Evolutionary conservation across 2,888 invertebrate genomes (phyloP).

Genomic region (Spialia ferax): DNA sequence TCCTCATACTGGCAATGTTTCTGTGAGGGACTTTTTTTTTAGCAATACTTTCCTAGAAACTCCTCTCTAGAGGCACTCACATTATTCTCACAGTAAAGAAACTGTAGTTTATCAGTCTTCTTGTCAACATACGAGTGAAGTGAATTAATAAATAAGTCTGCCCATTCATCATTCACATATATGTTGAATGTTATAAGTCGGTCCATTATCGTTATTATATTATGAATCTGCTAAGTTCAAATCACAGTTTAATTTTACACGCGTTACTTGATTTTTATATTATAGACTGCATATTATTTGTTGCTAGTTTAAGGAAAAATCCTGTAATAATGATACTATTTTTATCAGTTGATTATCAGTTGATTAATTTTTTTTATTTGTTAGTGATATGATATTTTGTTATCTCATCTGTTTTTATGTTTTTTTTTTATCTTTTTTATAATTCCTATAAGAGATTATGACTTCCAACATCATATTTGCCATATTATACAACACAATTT

Average conservation of each 20-base stretch:
- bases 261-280: constrained; percentile 12
- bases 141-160: background rate
- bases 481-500: constrained; percentile 29
- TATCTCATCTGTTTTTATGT: constrained; percentile 15
- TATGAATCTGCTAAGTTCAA: constrained; percentile 26
- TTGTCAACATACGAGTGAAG: background rate
- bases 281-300: constrained; percentile 30
- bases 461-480: constrained; percentile 27
- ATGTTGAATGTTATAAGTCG: constrained; percentile 6
- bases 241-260: constrained; percentile 32
- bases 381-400: no score
- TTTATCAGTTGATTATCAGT: no score
- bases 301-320: constrained; percentile 20
- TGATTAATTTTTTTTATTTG: no score
- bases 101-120: no score
- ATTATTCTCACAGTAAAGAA: no score
- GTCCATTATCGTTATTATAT: no score
- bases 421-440: constrained; percentile 12
- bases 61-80: no score
- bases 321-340: no score
- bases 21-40: no score
- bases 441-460: constrained; percentile 3
- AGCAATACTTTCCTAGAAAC: no score
- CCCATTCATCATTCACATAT: background rate
- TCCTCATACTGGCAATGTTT: no score